Percentiles rank a stretch among this genome's conserved stretches.
Conservation (phyloP, 2,888 invertebrate species). For the Amphipyra tragopoginis region DNA sequence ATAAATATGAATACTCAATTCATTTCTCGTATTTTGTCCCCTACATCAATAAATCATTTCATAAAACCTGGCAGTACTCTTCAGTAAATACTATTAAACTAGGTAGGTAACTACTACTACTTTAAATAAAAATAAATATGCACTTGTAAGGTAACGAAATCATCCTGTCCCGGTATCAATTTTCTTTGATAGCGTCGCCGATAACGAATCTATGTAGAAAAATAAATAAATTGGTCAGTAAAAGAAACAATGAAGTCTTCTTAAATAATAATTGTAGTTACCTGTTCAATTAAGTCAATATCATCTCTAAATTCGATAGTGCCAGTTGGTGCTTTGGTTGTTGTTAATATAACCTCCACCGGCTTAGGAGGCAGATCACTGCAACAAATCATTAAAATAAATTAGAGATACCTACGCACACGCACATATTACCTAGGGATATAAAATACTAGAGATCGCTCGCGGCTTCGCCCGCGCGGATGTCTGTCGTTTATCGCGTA, state of each 20-base stretch:
- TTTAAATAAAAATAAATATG: neutral
- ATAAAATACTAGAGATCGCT: no score
- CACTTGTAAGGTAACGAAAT: conserved; percentile 89
- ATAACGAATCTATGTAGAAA: conserved; percentile 87
- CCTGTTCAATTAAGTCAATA: conserved; percentile 87
- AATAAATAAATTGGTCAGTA: conserved; percentile 2
- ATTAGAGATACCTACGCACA: no score
- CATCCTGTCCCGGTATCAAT: conserved; percentile 84
- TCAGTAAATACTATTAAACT: neutral
- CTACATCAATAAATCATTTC: no score
- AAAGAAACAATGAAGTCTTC: no score
- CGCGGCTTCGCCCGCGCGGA: no score
- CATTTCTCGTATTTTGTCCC: no score
- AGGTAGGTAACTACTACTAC: neutral
- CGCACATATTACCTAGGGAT: no score
- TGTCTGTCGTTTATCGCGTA: no score
- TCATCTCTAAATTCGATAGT: conserved; percentile 88
- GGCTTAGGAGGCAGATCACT: conserved; percentile 75
- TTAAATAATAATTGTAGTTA: conserved; percentile 40
- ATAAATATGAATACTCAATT: no score
- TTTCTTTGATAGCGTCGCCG: conserved; percentile 90
- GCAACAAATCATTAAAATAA: neutral
- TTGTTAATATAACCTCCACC: conserved; percentile 73
- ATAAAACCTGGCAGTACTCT: no score
- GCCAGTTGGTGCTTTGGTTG: conserved; percentile 79